Evolutionary conservation across 2,113 vertebrate species (phyloP).

Genomic region (Myocastor coypus): DNA sequence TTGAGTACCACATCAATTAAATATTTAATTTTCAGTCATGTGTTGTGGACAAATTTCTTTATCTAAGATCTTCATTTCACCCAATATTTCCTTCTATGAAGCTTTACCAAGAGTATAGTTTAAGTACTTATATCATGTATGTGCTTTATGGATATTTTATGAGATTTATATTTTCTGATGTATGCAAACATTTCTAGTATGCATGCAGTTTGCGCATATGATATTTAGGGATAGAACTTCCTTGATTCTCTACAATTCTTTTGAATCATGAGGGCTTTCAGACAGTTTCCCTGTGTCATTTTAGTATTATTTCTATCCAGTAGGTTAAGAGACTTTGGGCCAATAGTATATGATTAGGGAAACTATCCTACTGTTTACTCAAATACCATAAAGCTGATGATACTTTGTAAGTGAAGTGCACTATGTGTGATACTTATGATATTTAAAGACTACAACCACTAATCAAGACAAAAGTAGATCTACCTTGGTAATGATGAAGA

Average conservation of each 20-base stretch:
- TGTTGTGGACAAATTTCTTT: neutral
- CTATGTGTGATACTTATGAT: neutral
- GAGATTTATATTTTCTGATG: neutral
- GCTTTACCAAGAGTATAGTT: neutral
- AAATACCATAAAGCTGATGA: neutral
- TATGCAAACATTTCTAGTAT: neutral
- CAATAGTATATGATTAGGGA: neutral
- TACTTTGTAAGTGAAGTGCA: neutral
- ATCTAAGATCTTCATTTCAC: neutral
- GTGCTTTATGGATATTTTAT: neutral
- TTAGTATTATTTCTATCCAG: neutral
- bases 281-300: neutral
- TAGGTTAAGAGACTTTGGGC: neutral
- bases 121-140: neutral
- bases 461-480: neutral
- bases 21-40: neutral
- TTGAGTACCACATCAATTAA: neutral
- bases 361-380: neutral
- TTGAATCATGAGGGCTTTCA: neutral
- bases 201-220: neutral
- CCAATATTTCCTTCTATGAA: neutral
- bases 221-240: slow-evolving; percentile 3
- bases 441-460: neutral
- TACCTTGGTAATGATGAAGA: neutral
- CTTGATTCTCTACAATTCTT: neutral